Percentiles rank a stretch among this genome's conserved stretches.
Conservation (phyloP, 2,113 vertebrate genomes). For the Halcyon senegalensis region DNA sequence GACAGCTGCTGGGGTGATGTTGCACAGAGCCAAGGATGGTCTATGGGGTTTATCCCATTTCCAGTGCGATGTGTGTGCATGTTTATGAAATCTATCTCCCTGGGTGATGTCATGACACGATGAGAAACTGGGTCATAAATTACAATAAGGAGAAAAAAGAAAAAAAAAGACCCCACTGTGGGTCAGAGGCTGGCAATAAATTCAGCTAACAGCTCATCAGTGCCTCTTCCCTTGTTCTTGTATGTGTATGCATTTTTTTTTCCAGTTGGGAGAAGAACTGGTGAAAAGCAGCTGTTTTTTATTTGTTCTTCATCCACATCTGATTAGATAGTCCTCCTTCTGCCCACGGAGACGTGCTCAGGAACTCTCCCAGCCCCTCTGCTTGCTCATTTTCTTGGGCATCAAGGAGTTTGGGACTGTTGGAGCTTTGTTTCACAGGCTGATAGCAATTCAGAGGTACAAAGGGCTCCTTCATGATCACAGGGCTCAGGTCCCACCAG, state of each 20-base stretch:
- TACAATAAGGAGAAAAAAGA: neutral
- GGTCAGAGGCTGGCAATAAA: constrained; percentile 72
- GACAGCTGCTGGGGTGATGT: neutral
- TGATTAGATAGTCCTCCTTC: constrained; percentile 48
- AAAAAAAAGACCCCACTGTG: constrained; percentile 48
- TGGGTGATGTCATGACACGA: constrained; percentile 61
- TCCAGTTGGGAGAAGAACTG: constrained; percentile 53
- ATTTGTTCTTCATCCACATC: constrained; percentile 65
- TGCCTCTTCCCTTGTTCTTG: constrained; percentile 54
- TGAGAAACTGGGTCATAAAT: constrained; percentile 62
- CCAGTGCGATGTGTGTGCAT: neutral
- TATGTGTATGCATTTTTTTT: constrained; percentile 18
- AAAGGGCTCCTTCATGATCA: neutral
- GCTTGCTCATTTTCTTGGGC: constrained; percentile 17
- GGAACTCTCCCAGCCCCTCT: constrained; percentile 31
- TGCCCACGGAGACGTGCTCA: constrained; percentile 17
- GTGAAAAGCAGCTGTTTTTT: constrained; percentile 70
- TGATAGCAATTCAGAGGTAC: constrained; percentile 27
- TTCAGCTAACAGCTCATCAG: constrained; percentile 72
- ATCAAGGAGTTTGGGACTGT: neutral
- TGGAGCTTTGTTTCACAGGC: constrained; percentile 25
- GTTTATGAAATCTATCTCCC: constrained; percentile 43
- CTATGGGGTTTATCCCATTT: neutral
- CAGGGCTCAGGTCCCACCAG: neutral
- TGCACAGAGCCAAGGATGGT: neutral